These are phyloP conservation scores for Ceratosolen solmsi DNA, from an alignment of 1,140 invertebrate genomes.

Conservation along the genomic window DNA sequence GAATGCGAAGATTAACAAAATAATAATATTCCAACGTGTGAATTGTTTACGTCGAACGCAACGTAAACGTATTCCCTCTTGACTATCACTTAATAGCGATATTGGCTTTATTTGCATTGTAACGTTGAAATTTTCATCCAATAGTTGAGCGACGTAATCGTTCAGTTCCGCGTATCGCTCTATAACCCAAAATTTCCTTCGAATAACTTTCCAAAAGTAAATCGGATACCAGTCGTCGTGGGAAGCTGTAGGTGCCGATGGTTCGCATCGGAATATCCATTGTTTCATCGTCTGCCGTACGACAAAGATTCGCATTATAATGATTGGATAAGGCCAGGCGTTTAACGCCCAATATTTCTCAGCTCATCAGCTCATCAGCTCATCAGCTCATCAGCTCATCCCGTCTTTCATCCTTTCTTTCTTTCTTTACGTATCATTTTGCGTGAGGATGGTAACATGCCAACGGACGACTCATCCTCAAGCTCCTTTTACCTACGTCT, in stretches of 20 bases:
- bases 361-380: too few relatives aligned
- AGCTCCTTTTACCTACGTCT: too few relatives aligned
- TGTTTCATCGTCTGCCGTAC: background rate
- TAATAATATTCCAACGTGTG: too few relatives aligned
- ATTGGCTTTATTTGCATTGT: background rate
- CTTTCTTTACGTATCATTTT: too few relatives aligned
- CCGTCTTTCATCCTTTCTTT: too few relatives aligned
- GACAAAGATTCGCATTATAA: background rate
- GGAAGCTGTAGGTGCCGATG: background rate
- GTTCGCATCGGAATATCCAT: background rate
- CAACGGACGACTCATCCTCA: too few relatives aligned
- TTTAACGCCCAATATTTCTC: background rate
- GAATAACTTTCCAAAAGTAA: background rate
- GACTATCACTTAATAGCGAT: background rate
- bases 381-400: background rate
- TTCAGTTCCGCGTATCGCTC: too few relatives aligned
- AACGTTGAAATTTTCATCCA: background rate
- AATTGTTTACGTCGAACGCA: too few relatives aligned
- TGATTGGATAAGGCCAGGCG: background rate
- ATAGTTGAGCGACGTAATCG: background rate
- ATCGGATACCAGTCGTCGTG: background rate
- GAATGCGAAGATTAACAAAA: too few relatives aligned
- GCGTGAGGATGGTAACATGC: too few relatives aligned
- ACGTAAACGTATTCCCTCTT: too few relatives aligned
- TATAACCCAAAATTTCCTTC: background rate